A percentile compares a stretch with the other conserved stretches of the same genome.
Evolutionary conservation across 2,888 invertebrate species (phyloP).

Genomic region (Petrolisthes manimaculis): DNA sequence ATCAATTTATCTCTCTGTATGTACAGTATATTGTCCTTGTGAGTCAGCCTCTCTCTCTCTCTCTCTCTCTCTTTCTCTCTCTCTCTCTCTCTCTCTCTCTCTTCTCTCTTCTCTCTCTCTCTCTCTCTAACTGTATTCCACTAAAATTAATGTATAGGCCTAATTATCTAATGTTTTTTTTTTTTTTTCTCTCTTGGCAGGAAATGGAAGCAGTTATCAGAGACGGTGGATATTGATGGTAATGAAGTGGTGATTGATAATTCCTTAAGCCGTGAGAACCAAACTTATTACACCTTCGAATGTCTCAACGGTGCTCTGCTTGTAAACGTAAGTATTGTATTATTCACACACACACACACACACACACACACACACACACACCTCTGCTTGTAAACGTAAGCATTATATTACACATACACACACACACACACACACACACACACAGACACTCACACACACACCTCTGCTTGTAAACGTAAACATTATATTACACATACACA

Average conservation of each 20-base stretch:
- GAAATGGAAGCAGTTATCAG: conserved; percentile 28
- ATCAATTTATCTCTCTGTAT: too few species aligned
- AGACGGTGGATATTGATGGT: conserved; percentile 43
- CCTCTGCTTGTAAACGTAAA: neutral
- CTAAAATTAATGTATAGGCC: too few species aligned
- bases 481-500: neutral
- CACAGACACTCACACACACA: neutral
- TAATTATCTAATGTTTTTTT: too few species aligned
- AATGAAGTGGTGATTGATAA: conserved; percentile 47
- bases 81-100: too few species aligned
- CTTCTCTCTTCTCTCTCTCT: too few species aligned
- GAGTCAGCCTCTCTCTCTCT: too few species aligned
- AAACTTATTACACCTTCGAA: conserved; percentile 40
- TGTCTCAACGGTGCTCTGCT: conserved; percentile 36
- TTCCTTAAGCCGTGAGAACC: conserved; percentile 22
- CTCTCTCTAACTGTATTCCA: too few species aligned
- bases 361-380: neutral
- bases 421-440: neutral
- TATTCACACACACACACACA: neutral
- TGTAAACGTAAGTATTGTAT: conserved; percentile 38
- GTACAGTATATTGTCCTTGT: too few species aligned
- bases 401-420: neutral
- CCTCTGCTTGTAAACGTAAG: neutral
- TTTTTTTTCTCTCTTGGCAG: neutral
- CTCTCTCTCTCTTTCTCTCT: too few species aligned